A percentile compares a stretch with the other conserved stretches of the same genome.
Evolutionary conservation across 2,888 invertebrate species (phyloP).

Genomic region (Neoscelio sp.): DNA sequence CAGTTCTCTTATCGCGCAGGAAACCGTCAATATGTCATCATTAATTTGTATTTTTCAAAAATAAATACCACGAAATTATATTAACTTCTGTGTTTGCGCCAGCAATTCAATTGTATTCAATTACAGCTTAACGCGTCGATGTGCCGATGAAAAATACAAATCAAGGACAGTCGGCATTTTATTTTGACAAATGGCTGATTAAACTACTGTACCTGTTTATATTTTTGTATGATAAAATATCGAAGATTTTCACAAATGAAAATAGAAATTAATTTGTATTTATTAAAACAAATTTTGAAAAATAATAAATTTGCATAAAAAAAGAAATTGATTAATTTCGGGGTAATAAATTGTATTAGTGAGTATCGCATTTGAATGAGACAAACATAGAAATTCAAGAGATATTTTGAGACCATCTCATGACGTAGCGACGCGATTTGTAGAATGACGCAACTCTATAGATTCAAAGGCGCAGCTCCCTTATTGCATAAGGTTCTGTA

Average conservation of each 20-base stretch:
- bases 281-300: too few relatives aligned
- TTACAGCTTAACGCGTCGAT: constrained; percentile 13
- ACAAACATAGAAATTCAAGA: constrained; percentile 34
- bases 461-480: constrained; percentile 35
- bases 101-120: constrained; percentile 31
- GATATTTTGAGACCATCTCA: constrained; percentile 57
- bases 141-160: constrained; percentile 17
- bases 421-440: constrained; percentile 44
- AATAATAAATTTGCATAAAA: too few relatives aligned
- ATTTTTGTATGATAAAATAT: too few relatives aligned
- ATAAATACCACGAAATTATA: constrained; percentile 17
- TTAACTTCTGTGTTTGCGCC: constrained; percentile 18
- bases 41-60: constrained; percentile 22
- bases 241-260: too few relatives aligned
- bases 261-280: too few relatives aligned
- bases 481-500: constrained; percentile 37
- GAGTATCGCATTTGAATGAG: constrained; percentile 5
- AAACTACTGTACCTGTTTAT: too few relatives aligned
- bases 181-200: constrained; percentile 16
- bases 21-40: background rate
- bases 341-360: too few relatives aligned
- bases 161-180: constrained; percentile 16
- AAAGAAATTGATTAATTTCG: too few relatives aligned
- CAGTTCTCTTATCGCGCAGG: constrained; percentile 4
- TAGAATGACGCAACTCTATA: constrained; percentile 51